Conservation (phyloP, 1,140 invertebrate genomes). For the Metaphire vulgaris region DNA sequence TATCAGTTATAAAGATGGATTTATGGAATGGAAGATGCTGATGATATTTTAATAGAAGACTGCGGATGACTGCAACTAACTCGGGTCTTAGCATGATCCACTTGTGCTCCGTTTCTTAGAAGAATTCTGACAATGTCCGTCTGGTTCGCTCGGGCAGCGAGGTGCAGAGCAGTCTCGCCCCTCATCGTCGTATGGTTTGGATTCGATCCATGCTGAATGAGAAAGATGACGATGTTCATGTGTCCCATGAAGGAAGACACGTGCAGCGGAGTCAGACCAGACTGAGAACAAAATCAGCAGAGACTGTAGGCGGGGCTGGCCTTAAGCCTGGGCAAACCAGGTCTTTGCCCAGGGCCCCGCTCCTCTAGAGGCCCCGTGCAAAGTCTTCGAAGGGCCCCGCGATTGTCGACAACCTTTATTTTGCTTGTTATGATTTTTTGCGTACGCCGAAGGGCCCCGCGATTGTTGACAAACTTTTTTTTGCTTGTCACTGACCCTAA, state of each 20-base stretch:
- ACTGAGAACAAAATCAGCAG: constrained; percentile 46
- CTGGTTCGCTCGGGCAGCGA: constrained; percentile 92
- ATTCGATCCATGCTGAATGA: constrained; percentile 69
- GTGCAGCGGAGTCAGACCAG: constrained; percentile 91
- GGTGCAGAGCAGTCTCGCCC: constrained; percentile 92
- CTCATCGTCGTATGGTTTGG: constrained; percentile 56
- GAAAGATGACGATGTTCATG: constrained; percentile 86
- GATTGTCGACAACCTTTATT: no score
- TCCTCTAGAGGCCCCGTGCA: no score
- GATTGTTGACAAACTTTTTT: not conserved
- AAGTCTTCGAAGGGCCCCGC: no score
- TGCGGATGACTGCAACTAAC: no score
- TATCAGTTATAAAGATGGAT: no score
- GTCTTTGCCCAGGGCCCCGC: no score
- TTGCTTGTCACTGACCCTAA: not conserved
- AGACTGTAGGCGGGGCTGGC: constrained; percentile 63
- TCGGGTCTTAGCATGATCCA: constrained; percentile 74
- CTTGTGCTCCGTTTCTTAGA: constrained; percentile 85
- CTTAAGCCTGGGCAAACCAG: no score
- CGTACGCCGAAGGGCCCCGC: no score
- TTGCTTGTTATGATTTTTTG: no score
- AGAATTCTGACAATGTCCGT: constrained; percentile 95
- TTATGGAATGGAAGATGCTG: no score
- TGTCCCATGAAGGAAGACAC: constrained; percentile 93
- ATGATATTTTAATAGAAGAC: no score